Percentiles rank a stretch among this genome's conserved stretches.
phyloP scores from a whole-genome alignment of 2,888 invertebrate species.

The Apodemia hepburni region DNA sequence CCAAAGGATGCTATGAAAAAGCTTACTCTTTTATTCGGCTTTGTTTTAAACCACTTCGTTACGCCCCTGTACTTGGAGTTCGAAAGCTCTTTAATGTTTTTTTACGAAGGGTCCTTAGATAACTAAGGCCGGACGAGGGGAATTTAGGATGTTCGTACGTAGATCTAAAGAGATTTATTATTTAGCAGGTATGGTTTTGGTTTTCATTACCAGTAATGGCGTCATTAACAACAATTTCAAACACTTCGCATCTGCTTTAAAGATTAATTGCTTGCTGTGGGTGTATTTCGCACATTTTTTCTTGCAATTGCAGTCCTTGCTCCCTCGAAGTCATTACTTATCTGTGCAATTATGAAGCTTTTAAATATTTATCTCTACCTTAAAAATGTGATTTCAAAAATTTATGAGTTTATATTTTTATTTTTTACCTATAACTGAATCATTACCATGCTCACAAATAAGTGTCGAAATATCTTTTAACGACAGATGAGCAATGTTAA shows the following conservation, averaged over 20 bases:
- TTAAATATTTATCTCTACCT: neutral
- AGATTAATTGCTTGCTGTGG: slow-evolving; percentile 16
- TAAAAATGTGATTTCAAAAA: no score
- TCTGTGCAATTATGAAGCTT: neutral
- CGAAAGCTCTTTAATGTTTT: slow-evolving; percentile 67
- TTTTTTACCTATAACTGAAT: no score
- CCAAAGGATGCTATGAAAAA: slow-evolving; percentile 64
- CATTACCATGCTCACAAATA: no score
- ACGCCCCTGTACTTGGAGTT: slow-evolving; percentile 65
- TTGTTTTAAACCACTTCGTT: slow-evolving; percentile 79
- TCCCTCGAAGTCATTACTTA: neutral
- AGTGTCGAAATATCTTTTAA: no score
- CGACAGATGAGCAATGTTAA: no score
- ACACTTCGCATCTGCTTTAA: slow-evolving; percentile 55
- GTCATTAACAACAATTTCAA: slow-evolving; percentile 57
- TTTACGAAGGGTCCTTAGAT: slow-evolving; percentile 67
- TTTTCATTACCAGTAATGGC: slow-evolving; percentile 60
- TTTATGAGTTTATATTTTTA: no score
- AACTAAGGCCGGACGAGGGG: slow-evolving; percentile 56
- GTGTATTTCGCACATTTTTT: slow-evolving; percentile 15
- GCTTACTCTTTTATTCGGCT: slow-evolving; percentile 70
- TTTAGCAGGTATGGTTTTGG: slow-evolving; percentile 50
- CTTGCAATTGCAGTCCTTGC: neutral
- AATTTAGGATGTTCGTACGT: slow-evolving; percentile 45
- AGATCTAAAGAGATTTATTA: slow-evolving; percentile 70